A percentile compares a stretch with the other conserved stretches of the same genome.
Conservation (phyloP, 1,140 invertebrate species). For the Meloidogyne floridensis region DNA sequence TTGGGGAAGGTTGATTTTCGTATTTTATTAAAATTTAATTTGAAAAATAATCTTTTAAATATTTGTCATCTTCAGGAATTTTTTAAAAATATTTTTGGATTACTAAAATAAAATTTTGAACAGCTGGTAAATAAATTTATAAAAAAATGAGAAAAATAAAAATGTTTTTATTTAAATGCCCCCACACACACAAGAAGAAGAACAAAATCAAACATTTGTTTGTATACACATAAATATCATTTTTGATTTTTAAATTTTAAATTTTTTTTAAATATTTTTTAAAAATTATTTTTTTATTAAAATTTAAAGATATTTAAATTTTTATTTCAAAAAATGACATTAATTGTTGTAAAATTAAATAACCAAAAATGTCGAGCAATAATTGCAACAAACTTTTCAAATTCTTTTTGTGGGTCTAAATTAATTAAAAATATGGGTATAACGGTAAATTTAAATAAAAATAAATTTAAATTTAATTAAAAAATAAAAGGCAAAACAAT, state of each 20-base stretch:
- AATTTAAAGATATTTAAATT: too few relatives aligned
- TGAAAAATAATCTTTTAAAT: not conserved
- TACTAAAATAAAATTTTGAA: not conserved
- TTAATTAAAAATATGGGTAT: constrained; percentile 13
- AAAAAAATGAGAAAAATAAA: too few relatives aligned
- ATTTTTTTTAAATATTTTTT: too few relatives aligned
- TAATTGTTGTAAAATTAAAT: constrained; percentile 28
- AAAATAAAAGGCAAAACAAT: constrained; percentile 1
- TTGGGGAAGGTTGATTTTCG: too few relatives aligned
- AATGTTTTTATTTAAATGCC: not conserved
- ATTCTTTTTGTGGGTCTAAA: constrained; percentile 24
- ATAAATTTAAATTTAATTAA: not conserved
- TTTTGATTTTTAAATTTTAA: too few relatives aligned
- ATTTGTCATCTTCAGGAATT: not conserved
- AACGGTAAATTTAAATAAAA: constrained; percentile 6
- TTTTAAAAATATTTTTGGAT: not conserved
- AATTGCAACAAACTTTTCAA: constrained; percentile 24
- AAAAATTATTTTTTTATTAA: too few relatives aligned
- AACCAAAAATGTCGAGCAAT: constrained; percentile 23
- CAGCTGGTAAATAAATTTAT: not conserved
- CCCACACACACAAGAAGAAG: not conserved
- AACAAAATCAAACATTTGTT: not conserved
- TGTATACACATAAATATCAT: too few relatives aligned
- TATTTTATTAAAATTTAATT: too few relatives aligned
- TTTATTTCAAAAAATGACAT: not conserved